Conservation (phyloP, 2,888 invertebrate species). For the Chaetogeoica ovagalla region DNA sequence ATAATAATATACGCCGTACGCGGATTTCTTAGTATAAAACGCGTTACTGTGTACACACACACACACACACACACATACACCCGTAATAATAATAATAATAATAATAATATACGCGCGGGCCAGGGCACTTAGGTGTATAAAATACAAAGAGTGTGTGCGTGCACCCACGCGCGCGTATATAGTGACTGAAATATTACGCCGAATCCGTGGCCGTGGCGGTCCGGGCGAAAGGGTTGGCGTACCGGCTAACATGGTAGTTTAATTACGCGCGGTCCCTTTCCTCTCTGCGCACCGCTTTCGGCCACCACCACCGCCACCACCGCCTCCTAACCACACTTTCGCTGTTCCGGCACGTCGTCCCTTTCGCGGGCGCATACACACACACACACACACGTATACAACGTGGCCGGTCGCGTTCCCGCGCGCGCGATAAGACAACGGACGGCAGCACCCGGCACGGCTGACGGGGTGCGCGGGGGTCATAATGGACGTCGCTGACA, state of each 20-base stretch:
- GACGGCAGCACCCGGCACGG: slow-evolving; percentile 22
- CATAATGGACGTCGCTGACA: slow-evolving; percentile 50
- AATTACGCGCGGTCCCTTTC: slow-evolving; percentile 50
- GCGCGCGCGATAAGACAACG: slow-evolving; percentile 53
- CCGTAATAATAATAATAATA: too few species aligned
- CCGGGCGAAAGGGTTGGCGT: slow-evolving; percentile 51
- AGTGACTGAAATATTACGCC: slow-evolving; percentile 43
- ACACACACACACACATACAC: too few species aligned
- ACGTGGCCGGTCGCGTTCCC: slow-evolving; percentile 44
- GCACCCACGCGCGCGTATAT: background rate
- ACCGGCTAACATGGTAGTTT: slow-evolving; percentile 53
- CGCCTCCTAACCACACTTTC: background rate
- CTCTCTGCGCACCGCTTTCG: background rate
- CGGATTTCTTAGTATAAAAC: background rate
- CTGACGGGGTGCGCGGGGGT: background rate
- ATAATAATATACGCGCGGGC: background rate
- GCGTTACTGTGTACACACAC: background rate
- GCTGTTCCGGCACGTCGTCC: slow-evolving; percentile 11
- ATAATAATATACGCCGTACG: background rate
- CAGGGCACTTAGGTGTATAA: slow-evolving; percentile 11
- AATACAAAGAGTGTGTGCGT: slow-evolving; percentile 4
- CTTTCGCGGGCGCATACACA: slow-evolving; percentile 19
- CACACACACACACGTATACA: background rate
- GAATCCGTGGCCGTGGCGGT: slow-evolving; percentile 47
- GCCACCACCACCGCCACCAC: background rate